phyloP scores from a whole-genome alignment of 2,888 invertebrate species.

The Lepidochrysops patricia region DNA sequence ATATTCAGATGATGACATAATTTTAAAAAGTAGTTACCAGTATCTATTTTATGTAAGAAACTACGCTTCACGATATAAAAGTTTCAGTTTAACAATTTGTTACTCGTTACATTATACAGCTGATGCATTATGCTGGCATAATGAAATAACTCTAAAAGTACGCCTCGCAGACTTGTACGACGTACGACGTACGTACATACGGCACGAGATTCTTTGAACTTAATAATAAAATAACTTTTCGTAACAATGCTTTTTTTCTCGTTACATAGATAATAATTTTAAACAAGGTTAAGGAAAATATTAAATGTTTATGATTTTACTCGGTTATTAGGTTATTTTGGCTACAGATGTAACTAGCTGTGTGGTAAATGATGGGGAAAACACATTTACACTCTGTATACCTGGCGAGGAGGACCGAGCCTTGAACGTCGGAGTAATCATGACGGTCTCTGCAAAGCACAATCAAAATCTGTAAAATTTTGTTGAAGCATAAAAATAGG shows the following conservation, averaged over 20 bases:
- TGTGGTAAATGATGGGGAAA: constrained; percentile 18
- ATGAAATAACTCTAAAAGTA: constrained; percentile 9
- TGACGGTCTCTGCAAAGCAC: constrained; percentile 79
- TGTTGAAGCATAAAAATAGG: background rate
- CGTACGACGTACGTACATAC: background rate
- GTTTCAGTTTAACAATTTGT: background rate
- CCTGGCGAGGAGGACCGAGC: constrained; percentile 84
- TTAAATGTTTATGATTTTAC: constrained; percentile 1
- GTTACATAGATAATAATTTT: background rate
- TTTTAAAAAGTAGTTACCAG: too few species aligned
- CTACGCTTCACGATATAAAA: background rate
- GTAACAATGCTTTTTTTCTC: background rate
- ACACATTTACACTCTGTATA: constrained; percentile 48
- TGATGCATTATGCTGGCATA: background rate
- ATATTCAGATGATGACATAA: too few species aligned
- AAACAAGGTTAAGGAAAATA: background rate
- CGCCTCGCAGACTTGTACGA: background rate
- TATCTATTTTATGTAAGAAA: too few species aligned
- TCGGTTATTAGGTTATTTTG: constrained; percentile 3
- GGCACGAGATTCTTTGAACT: background rate
- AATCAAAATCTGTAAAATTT: constrained; percentile 39
- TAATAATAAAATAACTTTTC: background rate
- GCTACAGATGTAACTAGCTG: background rate
- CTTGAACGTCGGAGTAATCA: constrained; percentile 87
- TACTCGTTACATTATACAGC: background rate